These are phyloP conservation scores for Disparrhopalites patrizii DNA, from an alignment of 2,888 invertebrate genomes.

Conservation along the genomic window DNA sequence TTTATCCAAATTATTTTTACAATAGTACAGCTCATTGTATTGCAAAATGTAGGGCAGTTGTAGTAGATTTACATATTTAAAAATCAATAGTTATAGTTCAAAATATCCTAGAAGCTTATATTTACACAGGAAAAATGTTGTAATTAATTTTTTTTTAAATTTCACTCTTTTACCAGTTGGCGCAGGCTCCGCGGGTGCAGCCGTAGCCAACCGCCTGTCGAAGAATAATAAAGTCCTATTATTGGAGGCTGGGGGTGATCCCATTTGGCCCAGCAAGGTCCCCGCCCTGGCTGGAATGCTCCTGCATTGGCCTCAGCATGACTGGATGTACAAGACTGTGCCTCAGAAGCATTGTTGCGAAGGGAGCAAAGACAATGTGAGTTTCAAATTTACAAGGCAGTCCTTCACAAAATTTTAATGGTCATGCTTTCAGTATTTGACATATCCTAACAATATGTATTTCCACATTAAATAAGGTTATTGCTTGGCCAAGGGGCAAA, in stretches of 20 bases:
- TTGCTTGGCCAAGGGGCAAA: not conserved
- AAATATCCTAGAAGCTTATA: too few species aligned
- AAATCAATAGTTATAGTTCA: too few species aligned
- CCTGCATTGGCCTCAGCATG: constrained; percentile 62
- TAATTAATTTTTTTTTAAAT: too few species aligned
- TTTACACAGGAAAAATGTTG: too few species aligned
- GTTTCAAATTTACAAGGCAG: not conserved
- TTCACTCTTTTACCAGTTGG: constrained; percentile 30
- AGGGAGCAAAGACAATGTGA: not conserved
- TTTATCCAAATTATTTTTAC: too few species aligned
- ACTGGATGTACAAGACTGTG: constrained; percentile 67
- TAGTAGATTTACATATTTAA: too few species aligned
- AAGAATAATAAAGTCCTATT: constrained; percentile 21
- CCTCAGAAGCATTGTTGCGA: constrained; percentile 62
- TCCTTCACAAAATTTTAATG: not conserved
- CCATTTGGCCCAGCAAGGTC: not conserved
- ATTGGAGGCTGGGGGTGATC: not conserved
- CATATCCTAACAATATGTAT: too few species aligned
- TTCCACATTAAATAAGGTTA: not conserved
- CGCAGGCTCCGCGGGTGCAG: constrained; percentile 55
- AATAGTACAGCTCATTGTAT: too few species aligned
- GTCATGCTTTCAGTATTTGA: too few species aligned
- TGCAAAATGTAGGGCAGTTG: too few species aligned
- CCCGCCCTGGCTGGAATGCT: constrained; percentile 52
- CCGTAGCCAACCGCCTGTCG: constrained; percentile 60